phyloP scores from a whole-genome alignment of 1,140 invertebrate genomes.

The Eurosta solidaginis region DNA sequence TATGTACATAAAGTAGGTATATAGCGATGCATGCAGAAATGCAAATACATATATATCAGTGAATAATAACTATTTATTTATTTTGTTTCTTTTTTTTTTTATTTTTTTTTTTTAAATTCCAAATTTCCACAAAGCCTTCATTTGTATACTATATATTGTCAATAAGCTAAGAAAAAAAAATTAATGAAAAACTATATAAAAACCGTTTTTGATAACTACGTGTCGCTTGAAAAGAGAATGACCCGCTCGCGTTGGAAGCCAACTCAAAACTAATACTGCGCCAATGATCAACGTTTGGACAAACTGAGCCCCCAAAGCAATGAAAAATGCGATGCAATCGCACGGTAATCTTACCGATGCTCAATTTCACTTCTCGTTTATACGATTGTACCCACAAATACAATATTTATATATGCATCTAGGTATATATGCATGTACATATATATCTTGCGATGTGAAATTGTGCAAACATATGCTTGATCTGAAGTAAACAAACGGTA shows the following conservation, averaged over 20 bases:
- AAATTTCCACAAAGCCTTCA: slow-evolving; percentile 39
- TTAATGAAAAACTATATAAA: background rate
- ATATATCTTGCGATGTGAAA: background rate
- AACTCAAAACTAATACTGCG: slow-evolving; percentile 60
- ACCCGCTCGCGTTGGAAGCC: slow-evolving; percentile 62
- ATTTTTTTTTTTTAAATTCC: slow-evolving; percentile 43
- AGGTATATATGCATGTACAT: background rate
- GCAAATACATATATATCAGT: slow-evolving; percentile 38
- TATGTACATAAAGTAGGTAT: slow-evolving; percentile 11
- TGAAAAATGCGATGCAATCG: background rate
- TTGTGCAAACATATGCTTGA: background rate
- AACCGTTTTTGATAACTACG: slow-evolving; percentile 42
- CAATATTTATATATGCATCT: background rate
- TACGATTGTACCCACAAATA: background rate
- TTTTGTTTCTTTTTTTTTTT: too few relatives aligned
- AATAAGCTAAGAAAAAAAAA: slow-evolving; percentile 40
- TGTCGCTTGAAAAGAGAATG: slow-evolving; percentile 59
- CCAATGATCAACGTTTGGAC: slow-evolving; percentile 32
- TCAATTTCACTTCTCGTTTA: slow-evolving; percentile 16
- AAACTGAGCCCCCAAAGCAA: slow-evolving; percentile 23
- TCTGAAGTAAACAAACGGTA: slow-evolving; percentile 3
- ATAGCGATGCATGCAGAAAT: background rate
- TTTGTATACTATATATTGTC: slow-evolving; percentile 2
- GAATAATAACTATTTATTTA: slow-evolving; percentile 38
- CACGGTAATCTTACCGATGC: slow-evolving; percentile 10